phyloP scores from a whole-genome alignment of 2,888 invertebrate genomes.

The Pheosia gnoma region DNA sequence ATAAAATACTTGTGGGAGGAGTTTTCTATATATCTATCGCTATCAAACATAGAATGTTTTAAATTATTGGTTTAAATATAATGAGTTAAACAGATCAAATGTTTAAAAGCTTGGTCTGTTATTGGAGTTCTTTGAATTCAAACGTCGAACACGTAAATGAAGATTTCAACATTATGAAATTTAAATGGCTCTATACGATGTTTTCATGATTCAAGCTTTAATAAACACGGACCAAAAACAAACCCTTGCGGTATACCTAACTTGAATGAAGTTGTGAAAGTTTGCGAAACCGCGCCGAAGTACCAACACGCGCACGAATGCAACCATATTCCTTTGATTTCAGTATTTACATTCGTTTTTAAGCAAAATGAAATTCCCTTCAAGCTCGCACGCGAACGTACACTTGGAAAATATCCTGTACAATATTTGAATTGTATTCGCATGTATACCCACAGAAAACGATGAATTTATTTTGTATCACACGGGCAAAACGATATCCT shows the following conservation, averaged over 20 bases:
- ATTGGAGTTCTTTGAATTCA: no score
- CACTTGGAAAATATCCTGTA: constrained; percentile 2
- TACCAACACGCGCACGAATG: not conserved
- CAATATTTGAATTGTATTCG: constrained; percentile 29
- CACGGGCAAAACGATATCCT: not conserved
- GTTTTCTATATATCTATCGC: no score
- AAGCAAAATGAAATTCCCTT: not conserved
- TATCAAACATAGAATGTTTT: no score
- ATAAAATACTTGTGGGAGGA: no score
- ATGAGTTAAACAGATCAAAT: no score
- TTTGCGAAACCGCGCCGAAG: not conserved
- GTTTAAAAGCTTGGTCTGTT: no score
- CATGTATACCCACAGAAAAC: constrained; percentile 15
- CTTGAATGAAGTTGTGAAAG: not conserved
- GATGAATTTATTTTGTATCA: constrained; percentile 16
- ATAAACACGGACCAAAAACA: constrained; percentile 1
- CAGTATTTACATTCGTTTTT: not conserved
- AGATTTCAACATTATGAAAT: no score
- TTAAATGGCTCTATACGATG: no score
- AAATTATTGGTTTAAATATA: no score
- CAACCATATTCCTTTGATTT: not conserved
- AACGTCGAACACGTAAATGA: no score
- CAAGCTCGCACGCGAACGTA: not conserved
- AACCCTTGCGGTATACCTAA: not conserved
- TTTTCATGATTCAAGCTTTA: not conserved